Base-by-base conservation (phyloP, 2,113 vertebrate genomes). In the Poeciliopsis prolifica region DNA sequence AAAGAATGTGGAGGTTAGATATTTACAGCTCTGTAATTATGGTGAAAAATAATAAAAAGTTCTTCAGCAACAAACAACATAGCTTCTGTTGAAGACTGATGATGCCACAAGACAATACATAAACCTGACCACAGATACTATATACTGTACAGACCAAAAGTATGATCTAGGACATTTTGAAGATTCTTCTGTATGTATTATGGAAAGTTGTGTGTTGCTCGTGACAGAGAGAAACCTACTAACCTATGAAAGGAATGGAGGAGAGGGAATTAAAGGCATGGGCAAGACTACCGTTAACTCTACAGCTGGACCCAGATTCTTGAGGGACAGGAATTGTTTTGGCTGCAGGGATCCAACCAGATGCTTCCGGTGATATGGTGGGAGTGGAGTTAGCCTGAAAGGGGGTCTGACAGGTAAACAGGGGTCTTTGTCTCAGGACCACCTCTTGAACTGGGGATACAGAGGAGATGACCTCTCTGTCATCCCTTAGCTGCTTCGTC, bases 191-290 rank as follows among this genome's bases (percentile, higher is more conserved):
- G 26, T 9, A 3, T 63, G 61, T 13, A 29, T 22, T 10, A 2
- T 62, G 5, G 17, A 22, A 63, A 33, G 61, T 29, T 67, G n/a
- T 29, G 65, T 19, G 30, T 63, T 19, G 28, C 14, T 22, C 13
- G 28, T 64, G 71, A 65, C 65, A 64, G 66, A 86, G 31, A 61
- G 54, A 40, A 77, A 12, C 30, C 40, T 51, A 89, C 97, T 95
- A 88, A 99, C 98, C 98, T 78, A 98, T 98, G 91, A 96, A 99
- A 24, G 98, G 98, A 75, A 99, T 98, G 48, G 96, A 97, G 0
- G 97, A 96, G 90, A 98, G 88, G 10, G 97, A 97, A 81, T 98
- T 96, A 74, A 95, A 96, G 0, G 94, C 93, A 82, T 96, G 83
- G 29, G 95, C 93, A 86, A 97, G 87, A 1, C 92, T 94, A 73